Conservation (phyloP, 1,140 invertebrate species). For the Caenorhabditis latens region DNA sequence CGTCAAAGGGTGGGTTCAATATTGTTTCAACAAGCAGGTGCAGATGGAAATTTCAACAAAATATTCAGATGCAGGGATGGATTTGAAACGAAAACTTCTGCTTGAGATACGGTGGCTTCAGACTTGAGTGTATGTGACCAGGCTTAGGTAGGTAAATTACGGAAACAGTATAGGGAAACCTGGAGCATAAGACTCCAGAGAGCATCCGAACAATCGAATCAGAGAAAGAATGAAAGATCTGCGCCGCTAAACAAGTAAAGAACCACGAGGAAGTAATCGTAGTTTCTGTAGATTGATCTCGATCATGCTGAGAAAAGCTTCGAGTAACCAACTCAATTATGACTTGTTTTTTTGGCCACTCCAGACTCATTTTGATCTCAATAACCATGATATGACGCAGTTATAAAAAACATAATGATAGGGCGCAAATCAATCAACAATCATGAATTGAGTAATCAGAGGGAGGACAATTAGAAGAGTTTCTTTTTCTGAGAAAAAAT, state of each 20-base stretch:
- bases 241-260: too few species aligned
- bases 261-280: too few species aligned
- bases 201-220: not conserved
- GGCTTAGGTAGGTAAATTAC: too few species aligned
- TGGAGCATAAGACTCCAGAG: too few species aligned
- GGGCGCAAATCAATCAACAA: too few species aligned
- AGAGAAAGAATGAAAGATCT: not conserved
- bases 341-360: not conserved
- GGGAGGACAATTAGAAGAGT: too few species aligned
- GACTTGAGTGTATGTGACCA: too few species aligned
- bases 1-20: not conserved
- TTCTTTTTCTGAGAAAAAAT: not conserved
- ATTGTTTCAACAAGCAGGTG: not conserved
- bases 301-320: not conserved
- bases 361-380: slow-evolving; percentile 15
- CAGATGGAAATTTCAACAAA: not conserved
- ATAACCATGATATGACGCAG: not conserved
- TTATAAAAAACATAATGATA: not conserved
- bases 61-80: not conserved
- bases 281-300: not conserved
- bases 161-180: too few species aligned
- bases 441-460: not conserved
- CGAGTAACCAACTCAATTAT: not conserved
- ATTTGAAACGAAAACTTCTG: not conserved
- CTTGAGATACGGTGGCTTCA: not conserved